Evolutionary conservation across 2,888 invertebrate species (phyloP).

Genomic region (Drosophila multiciliata): DNA sequence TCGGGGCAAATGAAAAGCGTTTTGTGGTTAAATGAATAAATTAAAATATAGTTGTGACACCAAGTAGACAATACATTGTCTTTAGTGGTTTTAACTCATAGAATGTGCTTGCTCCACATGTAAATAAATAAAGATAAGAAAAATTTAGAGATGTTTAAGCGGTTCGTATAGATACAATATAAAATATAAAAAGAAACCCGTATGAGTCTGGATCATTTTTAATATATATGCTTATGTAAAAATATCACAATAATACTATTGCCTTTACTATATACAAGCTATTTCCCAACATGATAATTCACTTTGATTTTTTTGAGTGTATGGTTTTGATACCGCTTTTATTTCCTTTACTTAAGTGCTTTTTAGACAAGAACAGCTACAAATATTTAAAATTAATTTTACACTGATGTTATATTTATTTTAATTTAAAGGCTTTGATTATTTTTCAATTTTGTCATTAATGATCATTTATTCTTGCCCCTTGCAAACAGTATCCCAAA

Average conservation of each 20-base stretch:
- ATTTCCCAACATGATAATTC: neutral
- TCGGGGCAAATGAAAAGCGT: too few species aligned
- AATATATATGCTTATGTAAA: neutral
- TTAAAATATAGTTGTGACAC: too few species aligned
- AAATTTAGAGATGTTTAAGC: neutral
- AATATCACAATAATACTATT: neutral
- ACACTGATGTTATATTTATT: neutral
- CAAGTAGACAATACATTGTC: too few species aligned
- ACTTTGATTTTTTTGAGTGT: neutral
- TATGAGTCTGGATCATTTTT: neutral
- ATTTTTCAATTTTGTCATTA: neutral
- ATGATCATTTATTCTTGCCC: neutral
- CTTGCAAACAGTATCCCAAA: constrained; percentile 79
- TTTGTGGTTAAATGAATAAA: neutral
- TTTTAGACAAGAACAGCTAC: too few species aligned
- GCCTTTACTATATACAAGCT: neutral
- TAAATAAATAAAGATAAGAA: neutral
- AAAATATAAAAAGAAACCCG: neutral
- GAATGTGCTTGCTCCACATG: neutral
- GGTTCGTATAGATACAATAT: neutral
- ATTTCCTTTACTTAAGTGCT: neutral
- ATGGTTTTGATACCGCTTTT: neutral
- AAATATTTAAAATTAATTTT: neutral
- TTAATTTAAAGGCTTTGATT: constrained; percentile 21
- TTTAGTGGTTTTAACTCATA: too few species aligned